phyloP scores from a whole-genome alignment of 2,888 invertebrate genomes.

The Apamea monoglypha region DNA sequence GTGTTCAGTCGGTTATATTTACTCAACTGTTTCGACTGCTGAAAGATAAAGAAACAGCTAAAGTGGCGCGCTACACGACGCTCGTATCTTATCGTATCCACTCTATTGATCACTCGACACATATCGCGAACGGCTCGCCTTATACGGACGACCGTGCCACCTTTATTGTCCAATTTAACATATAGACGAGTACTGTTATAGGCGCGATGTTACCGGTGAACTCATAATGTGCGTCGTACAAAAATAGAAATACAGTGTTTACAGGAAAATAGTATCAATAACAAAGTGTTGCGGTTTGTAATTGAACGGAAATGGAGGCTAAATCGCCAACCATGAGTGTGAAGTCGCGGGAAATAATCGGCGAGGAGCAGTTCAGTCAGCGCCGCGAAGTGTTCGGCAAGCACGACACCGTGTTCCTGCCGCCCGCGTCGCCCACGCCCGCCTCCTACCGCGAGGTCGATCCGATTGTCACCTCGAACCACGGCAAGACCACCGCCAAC shows the following conservation, averaged over 20 bases:
- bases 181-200: constrained; percentile 84
- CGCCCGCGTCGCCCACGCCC: constrained; percentile 82
- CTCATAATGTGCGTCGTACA: constrained; percentile 88
- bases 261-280: constrained; percentile 89
- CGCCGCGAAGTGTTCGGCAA: constrained; percentile 89
- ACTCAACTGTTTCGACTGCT: constrained; percentile 88
- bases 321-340: constrained; percentile 88
- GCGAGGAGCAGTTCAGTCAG: constrained; percentile 88
- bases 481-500: constrained; percentile 86
- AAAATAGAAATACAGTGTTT: constrained; percentile 88
- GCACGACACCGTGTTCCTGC: constrained; percentile 88
- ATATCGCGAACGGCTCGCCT: constrained; percentile 88
- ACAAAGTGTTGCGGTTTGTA: constrained; percentile 89
- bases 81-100: constrained; percentile 87
- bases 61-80: constrained; percentile 83
- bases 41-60: constrained; percentile 88
- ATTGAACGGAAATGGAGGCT: constrained; percentile 88
- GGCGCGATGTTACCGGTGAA: constrained; percentile 88
- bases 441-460: constrained; percentile 79
- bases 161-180: constrained; percentile 88
- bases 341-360: constrained; percentile 88
- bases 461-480: constrained; percentile 85
- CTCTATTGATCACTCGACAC: constrained; percentile 89
- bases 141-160: constrained; percentile 86
- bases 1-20: constrained; percentile 87